These are phyloP conservation scores for Picathartes gymnocephalus DNA, from an alignment of 2,113 vertebrate genomes.

Conservation along the genomic window DNA sequence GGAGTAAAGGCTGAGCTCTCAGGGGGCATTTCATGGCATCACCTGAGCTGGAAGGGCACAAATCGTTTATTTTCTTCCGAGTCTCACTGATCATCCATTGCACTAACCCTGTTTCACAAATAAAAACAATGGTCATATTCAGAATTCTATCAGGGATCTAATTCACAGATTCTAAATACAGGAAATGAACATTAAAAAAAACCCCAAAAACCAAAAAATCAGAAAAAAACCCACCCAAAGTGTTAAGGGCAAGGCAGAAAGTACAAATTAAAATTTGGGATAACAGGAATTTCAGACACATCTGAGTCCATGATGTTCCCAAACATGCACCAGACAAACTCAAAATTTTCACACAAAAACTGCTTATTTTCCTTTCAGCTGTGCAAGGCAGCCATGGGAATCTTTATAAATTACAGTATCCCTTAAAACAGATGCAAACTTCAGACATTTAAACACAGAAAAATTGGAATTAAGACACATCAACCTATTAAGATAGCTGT, in stretches of 20 bases:
- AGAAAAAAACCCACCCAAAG: neutral
- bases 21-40: neutral
- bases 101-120: neutral
- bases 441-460: neutral
- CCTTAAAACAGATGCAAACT: neutral
- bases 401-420: neutral
- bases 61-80: neutral
- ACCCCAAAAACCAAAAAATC: neutral
- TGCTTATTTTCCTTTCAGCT: neutral
- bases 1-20: neutral
- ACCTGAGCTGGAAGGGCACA: neutral
- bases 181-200: neutral
- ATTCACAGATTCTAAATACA: neutral
- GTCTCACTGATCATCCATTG: neutral
- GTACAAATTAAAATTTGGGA: neutral
- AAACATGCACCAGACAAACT: neutral
- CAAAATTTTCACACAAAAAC: neutral
- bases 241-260: neutral
- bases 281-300: neutral
- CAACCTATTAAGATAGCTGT: neutral
- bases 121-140: fast-evolving
- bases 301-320: neutral
- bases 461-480: slow-evolving; percentile 37
- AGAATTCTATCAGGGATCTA: neutral
- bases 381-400: neutral